A percentile compares a stretch with the other conserved stretches of the same genome.
phyloP scores from a whole-genome alignment of 2,888 invertebrate species.

The Melanotus villosus region DNA sequence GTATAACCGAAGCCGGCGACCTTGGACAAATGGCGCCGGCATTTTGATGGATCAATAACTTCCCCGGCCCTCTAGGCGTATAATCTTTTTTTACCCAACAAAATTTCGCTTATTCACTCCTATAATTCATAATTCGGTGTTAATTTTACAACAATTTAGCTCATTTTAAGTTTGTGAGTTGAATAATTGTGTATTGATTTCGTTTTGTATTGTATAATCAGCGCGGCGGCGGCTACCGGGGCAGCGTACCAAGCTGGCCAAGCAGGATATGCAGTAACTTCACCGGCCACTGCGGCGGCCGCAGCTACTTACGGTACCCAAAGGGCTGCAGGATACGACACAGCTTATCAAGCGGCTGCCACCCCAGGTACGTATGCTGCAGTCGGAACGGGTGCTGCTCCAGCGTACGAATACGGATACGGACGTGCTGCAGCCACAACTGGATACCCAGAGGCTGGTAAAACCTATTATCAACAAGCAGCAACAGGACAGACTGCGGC shows the following conservation, averaged over 20 bases:
- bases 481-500: constrained; percentile 78
- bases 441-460: constrained; percentile 83
- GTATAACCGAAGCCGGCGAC: constrained; percentile 60
- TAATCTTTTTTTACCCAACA: background rate
- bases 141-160: background rate
- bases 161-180: constrained; percentile 19
- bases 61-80: constrained; percentile 35
- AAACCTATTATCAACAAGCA: constrained; percentile 88
- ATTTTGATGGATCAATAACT: constrained; percentile 66
- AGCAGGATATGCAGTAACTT: constrained; percentile 87
- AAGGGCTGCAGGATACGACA: constrained; percentile 86
- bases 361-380: constrained; percentile 79
- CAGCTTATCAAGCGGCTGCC: constrained; percentile 87
- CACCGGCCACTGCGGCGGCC: constrained; percentile 84
- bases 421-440: constrained; percentile 69
- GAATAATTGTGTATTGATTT: constrained; percentile 17
- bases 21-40: constrained; percentile 67
- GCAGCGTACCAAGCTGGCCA: constrained; percentile 88
- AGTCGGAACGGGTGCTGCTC: constrained; percentile 70
- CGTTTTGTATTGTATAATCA: constrained; percentile 59
- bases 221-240: constrained; percentile 80
- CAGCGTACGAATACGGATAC: constrained; percentile 81
- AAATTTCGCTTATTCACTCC: background rate
- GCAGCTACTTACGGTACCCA: constrained; percentile 90
- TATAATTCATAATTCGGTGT: background rate